Base-by-base conservation (phyloP, 1,140 invertebrate genomes). In the Brachionus rubens region DNA sequence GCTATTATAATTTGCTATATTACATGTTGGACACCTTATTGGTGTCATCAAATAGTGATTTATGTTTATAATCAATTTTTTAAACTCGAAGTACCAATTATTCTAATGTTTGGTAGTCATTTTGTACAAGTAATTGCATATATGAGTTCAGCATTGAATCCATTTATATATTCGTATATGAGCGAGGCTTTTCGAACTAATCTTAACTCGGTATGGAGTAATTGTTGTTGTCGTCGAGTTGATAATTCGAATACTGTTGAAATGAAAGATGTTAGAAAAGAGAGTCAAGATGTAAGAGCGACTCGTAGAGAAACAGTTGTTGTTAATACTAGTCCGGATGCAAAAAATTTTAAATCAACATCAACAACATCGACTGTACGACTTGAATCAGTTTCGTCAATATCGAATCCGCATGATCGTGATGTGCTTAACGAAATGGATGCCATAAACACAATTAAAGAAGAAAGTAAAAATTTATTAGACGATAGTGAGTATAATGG, bases 1-100 rank as follows among this genome's bases (percentile, higher is more conserved):
- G 96, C 94, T 0, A 93, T 98, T 7, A 94, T 98, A 76, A 91
- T 92, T 0, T 94, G 97, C 0, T 99, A 98, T 83, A 90, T 98
- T 0, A 84, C 94, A 19, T 99, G 96, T 83, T 99, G 95, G 95
- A 85, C 95, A 26, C 95, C 95, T 0, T 96, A 96, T 82, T 98
- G 94, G 94, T 88, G 94, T 3, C 91, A 90, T 0, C 90, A 91
- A 79, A 80, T 89, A 54, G n/a, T n/a, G n/a, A n/a, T 77, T 24
- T 72, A 50, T 54, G 28, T 72, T 14, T 72, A 72, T 36, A 19
- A 50, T 19, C 46, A 40, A 36, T 21, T 50, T 41, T 54, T 50
- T 36, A 50, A 40, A 12, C 28, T 36, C 3, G 43, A 54, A 10
- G 30, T 28, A 10, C 43, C 43, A 21, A 26, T 28, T 28, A 5